Evolutionary conservation across 2,888 invertebrate species (phyloP), one percentile per base, ranked within the genome.

Genomic region (Parnassius glacialis): DNA sequence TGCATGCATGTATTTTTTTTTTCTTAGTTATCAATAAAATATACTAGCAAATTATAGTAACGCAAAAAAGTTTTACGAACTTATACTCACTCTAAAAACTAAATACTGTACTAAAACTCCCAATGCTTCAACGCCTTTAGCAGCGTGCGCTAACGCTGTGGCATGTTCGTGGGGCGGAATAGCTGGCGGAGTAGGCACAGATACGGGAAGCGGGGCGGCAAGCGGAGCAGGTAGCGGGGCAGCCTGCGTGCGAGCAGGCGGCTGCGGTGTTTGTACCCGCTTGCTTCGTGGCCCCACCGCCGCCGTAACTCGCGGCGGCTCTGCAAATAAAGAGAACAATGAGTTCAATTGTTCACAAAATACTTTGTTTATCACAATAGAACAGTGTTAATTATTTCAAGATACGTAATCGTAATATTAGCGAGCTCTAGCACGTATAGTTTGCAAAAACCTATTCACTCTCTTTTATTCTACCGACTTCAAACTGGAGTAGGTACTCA

Each of bases 41-140:
- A 5, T 25, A 2, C 2, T 25, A 25, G 25, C 25, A 25, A 25
- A 25, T 2, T 5, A 5, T 25, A 25, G 2, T 25, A 25, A 25
- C 7, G 5, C 0, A 34, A 34, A 7, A 34, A 34, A 34, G 7
- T 34, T 34, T 34, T 34, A 7, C 34, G 34, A 50, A 50, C 13
- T 10, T 48, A 55, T 13, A 93, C 94, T 93, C 84, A 95, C 95
- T 83, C 94, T 93, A 82, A 94, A 94, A 74, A 96, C 95, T 80
- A 97, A 93, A 88, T 97, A 96, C 84, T 97, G 96, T 71, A 97
- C 94, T 68, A 97, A 93, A 68, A 96, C 94, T 65, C 96, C 95
- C 74, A 98, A 93, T 51, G 97, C 97, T 84, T 97, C 96, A 59
- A 96, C 94, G 62, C 96, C 95, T 72, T 94, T 94, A 55, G 95